These are phyloP conservation scores for Phalacrocorax brasilianus DNA, from an alignment of 2,113 vertebrate genomes.

Conservation along the genomic window DNA sequence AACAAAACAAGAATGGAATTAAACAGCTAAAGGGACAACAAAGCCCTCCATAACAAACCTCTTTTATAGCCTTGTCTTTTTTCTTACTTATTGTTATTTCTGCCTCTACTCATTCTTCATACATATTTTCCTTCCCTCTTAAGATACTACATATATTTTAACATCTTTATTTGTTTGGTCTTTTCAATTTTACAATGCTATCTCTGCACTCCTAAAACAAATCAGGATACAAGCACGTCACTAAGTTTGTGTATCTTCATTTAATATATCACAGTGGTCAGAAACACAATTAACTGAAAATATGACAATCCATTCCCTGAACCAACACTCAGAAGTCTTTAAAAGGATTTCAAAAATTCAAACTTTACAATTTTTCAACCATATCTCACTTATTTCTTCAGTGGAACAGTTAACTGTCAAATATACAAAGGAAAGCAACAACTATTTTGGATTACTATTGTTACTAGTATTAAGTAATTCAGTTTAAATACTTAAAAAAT, in stretches of 20 bases:
- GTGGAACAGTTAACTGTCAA: neutral
- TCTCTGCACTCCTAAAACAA: neutral
- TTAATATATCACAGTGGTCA: neutral
- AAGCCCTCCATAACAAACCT: neutral
- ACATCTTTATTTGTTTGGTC: neutral
- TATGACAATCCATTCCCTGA: neutral
- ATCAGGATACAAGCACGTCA: neutral
- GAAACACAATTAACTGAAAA: neutral
- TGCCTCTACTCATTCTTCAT: neutral
- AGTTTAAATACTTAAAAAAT: neutral
- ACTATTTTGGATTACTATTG: neutral
- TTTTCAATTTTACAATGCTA: neutral
- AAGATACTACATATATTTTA: neutral
- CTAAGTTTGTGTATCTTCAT: neutral
- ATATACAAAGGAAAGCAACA: neutral
- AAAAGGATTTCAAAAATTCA: neutral
- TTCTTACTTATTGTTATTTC: neutral
- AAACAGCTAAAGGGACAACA: neutral
- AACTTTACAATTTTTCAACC: neutral
- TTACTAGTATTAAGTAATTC: neutral
- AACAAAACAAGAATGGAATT: slow-evolving; percentile 32
- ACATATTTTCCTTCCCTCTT: neutral
- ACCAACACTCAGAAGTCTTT: neutral
- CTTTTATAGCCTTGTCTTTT: neutral
- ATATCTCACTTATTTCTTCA: neutral